Evolutionary conservation across 2,113 vertebrate species (phyloP).

Genomic region (Saiga tatarica): DNA sequence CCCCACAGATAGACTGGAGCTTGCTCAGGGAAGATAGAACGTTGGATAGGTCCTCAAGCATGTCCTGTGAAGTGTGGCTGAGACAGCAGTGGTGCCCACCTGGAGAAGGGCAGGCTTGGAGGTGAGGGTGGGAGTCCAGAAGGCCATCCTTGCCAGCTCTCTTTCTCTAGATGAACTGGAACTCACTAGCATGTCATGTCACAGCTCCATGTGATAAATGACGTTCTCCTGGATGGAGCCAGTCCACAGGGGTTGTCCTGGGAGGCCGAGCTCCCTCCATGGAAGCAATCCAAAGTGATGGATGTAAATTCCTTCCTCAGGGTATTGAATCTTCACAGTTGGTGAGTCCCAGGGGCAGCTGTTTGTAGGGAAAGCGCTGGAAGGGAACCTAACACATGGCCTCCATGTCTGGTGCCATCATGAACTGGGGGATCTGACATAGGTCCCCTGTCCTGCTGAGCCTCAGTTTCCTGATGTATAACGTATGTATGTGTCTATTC

Average conservation of each 20-base stretch:
- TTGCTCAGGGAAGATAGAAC: not conserved
- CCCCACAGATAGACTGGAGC: not conserved
- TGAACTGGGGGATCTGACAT: not conserved
- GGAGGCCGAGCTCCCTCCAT: not conserved
- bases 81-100: not conserved
- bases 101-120: not conserved
- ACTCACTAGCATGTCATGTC: not conserved
- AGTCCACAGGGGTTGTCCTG: not conserved
- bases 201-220: not conserved
- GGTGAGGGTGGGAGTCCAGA: not conserved
- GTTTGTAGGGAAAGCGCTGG: not conserved
- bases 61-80: not conserved
- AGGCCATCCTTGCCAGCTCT: not conserved
- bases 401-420: not conserved
- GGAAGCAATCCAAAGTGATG: not conserved
- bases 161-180: not conserved
- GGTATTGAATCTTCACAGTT: not conserved
- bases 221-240: not conserved
- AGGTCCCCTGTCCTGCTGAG: not conserved
- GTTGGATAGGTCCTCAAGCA: not conserved
- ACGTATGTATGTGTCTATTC: accelerated
- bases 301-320: not conserved
- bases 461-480: not conserved
- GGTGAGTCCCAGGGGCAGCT: not conserved
- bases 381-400: not conserved